A percentile compares a stretch with the other conserved stretches of the same genome.
These are phyloP conservation scores for Characodon lateralis DNA, from an alignment of 2,797 vertebrate species.

Conservation along the genomic window DNA sequence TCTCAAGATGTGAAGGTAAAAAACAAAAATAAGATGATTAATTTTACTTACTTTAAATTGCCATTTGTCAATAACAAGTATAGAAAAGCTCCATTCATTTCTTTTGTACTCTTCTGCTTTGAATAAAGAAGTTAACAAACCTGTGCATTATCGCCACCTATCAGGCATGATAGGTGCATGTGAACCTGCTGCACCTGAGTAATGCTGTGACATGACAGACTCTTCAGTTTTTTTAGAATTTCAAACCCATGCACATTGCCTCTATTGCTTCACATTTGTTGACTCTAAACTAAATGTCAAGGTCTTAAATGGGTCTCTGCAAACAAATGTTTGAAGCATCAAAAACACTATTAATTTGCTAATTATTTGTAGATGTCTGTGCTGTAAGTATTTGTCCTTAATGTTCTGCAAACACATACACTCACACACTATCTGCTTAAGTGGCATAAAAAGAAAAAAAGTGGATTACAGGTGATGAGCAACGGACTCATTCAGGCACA, in stretches of 20 bases:
- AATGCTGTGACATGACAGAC: neutral
- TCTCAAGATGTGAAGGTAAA: too few relatives aligned
- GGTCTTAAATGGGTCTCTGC: neutral
- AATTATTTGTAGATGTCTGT: neutral
- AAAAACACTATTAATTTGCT: too few relatives aligned
- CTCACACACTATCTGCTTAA: constrained; percentile 13
- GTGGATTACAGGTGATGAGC: constrained; percentile 55
- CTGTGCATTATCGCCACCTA: neutral
- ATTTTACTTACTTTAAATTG: too few relatives aligned
- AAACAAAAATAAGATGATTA: too few relatives aligned
- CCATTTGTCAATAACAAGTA: neutral
- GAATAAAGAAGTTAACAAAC: neutral
- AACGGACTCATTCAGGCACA: constrained; percentile 42
- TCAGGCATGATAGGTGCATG: neutral
- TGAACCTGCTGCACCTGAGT: neutral
- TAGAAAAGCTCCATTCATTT: too few relatives aligned
- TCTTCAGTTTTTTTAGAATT: neutral
- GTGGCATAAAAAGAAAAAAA: constrained; percentile 42
- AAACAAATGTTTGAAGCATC: neutral
- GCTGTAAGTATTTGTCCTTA: neutral
- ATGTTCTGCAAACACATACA: neutral
- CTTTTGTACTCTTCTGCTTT: neutral
- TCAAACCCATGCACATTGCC: neutral
- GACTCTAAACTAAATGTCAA: neutral
- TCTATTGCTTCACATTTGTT: neutral